Base-by-base conservation (phyloP, 2,888 invertebrate species). In the Stegophylla sp. region DNA sequence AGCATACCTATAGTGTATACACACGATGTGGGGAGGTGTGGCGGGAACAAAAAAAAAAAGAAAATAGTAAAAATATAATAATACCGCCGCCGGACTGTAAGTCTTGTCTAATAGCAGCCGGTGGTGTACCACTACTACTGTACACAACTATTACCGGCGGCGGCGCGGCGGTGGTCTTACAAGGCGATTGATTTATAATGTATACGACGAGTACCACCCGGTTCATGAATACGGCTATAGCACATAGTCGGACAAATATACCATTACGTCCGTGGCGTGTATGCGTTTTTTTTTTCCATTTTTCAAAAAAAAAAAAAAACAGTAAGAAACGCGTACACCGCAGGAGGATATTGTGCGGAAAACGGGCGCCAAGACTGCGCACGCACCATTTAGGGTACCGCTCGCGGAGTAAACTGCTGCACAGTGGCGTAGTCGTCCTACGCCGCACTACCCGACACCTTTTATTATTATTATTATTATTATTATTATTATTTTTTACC, bases 341-440 rank as follows among this genome's bases (percentile, higher is more conserved):
- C 34, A 34, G 20, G 20, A 53, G 20, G 53, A n/a, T 45, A 66
- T 45, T 9, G 28, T 28, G 34, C 34, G 48, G 67, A 67, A 67
- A 48, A 67, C 67, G 71, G 34, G 53, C 51, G 69, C 69, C 28
- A n/a, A n/a, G n/a, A n/a, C n/a, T 53, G 28, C 34, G 15, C 41
- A 41, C 28, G 20, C 71, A 20, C 71, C 71, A 56, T 71, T 71
- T 71, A 71, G 71, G 71, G 71, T 20, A 34, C 71, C 71, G 71
- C 71, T 41, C 71, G n/a, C n/a, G n/a, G n/a, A n/a, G n/a, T n/a
- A 17, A 34, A 41, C 26, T 67, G 34, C 7, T 34, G 51, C 43
- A 43, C 64, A 7, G 53, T n/a, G 13, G 17, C 41, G 61, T 2
- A 1, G 20, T 0, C 5, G 34, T 7, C 34, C 34, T 34, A 3